phyloP scores from a whole-genome alignment of 2,797 vertebrate species.

The Loris lydekkerianus region DNA sequence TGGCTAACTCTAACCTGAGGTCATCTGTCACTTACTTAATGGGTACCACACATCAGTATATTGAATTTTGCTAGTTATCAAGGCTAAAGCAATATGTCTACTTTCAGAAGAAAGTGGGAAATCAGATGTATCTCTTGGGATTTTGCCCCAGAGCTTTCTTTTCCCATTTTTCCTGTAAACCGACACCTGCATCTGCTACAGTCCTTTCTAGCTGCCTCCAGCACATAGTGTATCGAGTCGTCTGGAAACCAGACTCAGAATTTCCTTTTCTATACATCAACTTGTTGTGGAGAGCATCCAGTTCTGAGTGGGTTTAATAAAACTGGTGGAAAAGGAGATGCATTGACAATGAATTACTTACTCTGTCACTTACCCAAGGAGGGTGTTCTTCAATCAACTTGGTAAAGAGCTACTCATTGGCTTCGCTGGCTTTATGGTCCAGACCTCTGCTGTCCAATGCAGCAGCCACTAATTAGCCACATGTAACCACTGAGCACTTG shows the following conservation, averaged over 20 bases:
- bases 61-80: neutral
- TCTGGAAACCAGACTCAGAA: neutral
- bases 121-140: neutral
- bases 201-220: neutral
- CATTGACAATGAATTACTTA: neutral
- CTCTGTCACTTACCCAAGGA: neutral
- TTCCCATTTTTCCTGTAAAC: neutral
- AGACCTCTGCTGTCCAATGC: neutral
- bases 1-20: neutral
- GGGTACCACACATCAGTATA: neutral
- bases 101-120: neutral
- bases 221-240: neutral
- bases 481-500: neutral
- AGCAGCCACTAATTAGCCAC: neutral
- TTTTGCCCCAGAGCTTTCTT: neutral
- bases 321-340: neutral
- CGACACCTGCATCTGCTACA: neutral
- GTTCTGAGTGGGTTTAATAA: neutral
- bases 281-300: neutral
- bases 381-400: neutral
- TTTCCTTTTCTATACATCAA: neutral
- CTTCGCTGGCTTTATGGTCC: neutral
- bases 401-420: neutral
- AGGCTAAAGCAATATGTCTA: neutral
- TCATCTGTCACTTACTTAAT: neutral